These are phyloP conservation scores for Ranitomeya imitator DNA, from an alignment of 2,113 vertebrate species.

Conservation along the genomic window DNA sequence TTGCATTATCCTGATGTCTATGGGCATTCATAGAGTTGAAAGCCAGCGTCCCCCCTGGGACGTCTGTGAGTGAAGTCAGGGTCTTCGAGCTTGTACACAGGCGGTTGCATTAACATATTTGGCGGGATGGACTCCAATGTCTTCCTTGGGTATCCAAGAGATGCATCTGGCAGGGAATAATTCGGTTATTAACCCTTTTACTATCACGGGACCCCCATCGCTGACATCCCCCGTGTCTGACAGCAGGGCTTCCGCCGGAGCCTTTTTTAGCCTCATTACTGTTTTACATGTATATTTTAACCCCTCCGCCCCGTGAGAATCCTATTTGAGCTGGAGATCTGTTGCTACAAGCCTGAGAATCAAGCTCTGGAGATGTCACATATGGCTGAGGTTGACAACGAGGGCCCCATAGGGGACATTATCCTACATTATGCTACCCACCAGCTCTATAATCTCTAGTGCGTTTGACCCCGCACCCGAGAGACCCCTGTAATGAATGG, in stretches of 20 bases:
- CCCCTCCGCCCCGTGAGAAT: conserved; percentile 51
- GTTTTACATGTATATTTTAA: conserved; percentile 56
- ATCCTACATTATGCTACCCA: conserved; percentile 50
- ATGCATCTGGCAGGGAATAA: conserved; percentile 46
- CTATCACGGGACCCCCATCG: conserved; percentile 25
- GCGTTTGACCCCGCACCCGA: conserved; percentile 38
- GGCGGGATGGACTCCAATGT: conserved; percentile 45
- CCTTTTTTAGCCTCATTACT: conserved; percentile 38
- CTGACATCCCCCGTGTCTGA: conserved; percentile 44
- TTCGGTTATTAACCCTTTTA: conserved; percentile 50
- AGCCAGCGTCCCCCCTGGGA: conserved; percentile 32
- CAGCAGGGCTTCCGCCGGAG: conserved; percentile 20
- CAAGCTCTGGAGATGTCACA: conserved; percentile 51
- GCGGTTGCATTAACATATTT: conserved; percentile 49
- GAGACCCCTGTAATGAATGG: conserved; percentile 48
- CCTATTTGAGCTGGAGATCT: conserved; percentile 45
- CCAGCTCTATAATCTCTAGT: conserved; percentile 46
- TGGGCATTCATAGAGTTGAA: conserved; percentile 47
- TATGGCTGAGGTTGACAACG: conserved; percentile 44
- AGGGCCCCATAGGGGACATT: conserved; percentile 49
- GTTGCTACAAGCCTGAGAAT: conserved; percentile 53
- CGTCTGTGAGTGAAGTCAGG: conserved; percentile 43
- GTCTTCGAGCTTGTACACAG: conserved; percentile 27
- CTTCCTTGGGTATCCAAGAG: conserved; percentile 33
- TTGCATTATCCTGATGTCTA: conserved; percentile 43